Evolutionary conservation across 2,888 invertebrate species (phyloP).

Genomic region (Machimus rusticus): DNA sequence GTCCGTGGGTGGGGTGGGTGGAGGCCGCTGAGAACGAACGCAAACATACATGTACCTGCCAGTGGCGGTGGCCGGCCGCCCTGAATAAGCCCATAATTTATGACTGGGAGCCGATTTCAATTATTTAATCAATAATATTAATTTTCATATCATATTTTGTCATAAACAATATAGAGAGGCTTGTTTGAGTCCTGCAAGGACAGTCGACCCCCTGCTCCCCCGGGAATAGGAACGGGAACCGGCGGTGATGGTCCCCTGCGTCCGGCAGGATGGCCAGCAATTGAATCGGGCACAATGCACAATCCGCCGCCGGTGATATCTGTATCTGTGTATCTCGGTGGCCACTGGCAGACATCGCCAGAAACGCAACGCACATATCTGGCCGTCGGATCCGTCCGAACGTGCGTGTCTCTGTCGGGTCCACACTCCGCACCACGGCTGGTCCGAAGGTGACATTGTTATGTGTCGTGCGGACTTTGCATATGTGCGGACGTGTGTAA

Average conservation of each 20-base stretch:
- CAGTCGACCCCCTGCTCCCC: neutral
- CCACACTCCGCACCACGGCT: neutral
- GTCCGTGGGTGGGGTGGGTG: neutral
- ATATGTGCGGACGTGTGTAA: constrained; percentile 48
- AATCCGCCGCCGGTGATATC: constrained; percentile 36
- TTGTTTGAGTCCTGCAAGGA: neutral
- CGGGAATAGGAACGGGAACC: neutral
- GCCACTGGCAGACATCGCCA: neutral
- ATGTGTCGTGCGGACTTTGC: constrained; percentile 43
- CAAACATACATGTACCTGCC: constrained; percentile 23
- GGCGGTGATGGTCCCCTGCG: constrained; percentile 23
- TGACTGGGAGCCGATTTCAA: constrained; percentile 57
- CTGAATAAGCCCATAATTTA: constrained; percentile 44
- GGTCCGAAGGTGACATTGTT: constrained; percentile 42
- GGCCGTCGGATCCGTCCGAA: constrained; percentile 4
- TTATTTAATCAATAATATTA: constrained; percentile 64
- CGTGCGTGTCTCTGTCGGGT: neutral
- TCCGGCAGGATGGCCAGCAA: constrained; percentile 34
- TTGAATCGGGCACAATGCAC: constrained; percentile 41
- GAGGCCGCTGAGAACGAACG: constrained; percentile 21
- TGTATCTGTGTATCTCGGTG: neutral
- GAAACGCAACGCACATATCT: constrained; percentile 8
- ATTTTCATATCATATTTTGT: constrained; percentile 64
- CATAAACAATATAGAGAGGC: constrained; percentile 58
- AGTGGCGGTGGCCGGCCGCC: neutral